Percentiles rank a stretch among this genome's conserved stretches.
Conservation (phyloP, 2,797 vertebrate species). For the Nyctibius grandis region DNA sequence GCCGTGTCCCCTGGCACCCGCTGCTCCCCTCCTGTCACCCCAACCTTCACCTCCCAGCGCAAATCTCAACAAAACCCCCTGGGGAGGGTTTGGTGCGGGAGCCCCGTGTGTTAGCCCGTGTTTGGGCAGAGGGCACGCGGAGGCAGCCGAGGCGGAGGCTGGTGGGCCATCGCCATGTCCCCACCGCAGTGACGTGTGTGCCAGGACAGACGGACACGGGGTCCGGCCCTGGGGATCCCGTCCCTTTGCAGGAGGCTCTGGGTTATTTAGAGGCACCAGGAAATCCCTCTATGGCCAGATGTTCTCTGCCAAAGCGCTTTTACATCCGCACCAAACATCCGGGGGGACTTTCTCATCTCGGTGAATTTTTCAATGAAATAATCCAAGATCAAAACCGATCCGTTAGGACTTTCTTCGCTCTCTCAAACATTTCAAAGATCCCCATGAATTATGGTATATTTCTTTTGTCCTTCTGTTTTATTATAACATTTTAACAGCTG, state of each 20-base stretch:
- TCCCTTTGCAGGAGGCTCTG: not conserved
- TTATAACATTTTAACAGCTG: constrained; percentile 25
- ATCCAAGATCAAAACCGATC: constrained; percentile 2
- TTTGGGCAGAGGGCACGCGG: too few relatives aligned
- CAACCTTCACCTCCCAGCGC: not conserved
- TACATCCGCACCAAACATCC: not conserved
- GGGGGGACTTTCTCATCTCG: not conserved
- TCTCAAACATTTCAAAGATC: not conserved
- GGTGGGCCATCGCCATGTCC: not conserved
- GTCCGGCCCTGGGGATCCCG: not conserved
- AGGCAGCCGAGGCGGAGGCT: not conserved
- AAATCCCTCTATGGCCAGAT: not conserved
- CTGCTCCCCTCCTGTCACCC: not conserved
- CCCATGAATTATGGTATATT: not conserved
- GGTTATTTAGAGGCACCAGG: not conserved
- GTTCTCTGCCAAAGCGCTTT: not conserved
- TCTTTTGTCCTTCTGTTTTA: not conserved
- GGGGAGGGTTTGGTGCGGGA: not conserved
- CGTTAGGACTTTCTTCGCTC: not conserved
- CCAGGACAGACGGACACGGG: rapidly evolving
- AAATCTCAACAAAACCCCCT: not conserved
- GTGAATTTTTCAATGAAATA: not conserved
- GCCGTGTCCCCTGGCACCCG: not conserved
- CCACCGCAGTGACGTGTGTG: not conserved
- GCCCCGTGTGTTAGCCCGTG: not conserved